These are phyloP conservation scores for Trachelipus rathkii DNA, from an alignment of 1,140 invertebrate species.

Conservation along the genomic window DNA sequence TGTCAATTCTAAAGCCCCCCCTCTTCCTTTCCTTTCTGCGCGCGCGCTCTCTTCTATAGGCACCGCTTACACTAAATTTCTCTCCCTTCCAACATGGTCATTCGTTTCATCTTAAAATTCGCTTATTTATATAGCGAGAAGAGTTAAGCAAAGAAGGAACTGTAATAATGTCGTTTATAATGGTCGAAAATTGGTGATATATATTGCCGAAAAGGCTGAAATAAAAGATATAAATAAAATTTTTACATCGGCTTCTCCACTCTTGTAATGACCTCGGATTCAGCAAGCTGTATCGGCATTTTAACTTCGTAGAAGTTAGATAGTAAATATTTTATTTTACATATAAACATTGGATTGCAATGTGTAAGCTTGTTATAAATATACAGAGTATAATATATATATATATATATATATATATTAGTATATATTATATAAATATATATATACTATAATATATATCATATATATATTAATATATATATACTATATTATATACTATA, in stretches of 20 bases:
- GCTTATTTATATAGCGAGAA: background rate
- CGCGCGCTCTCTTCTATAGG: background rate
- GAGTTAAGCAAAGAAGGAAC: background rate
- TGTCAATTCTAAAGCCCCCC: background rate
- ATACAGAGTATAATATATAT: conserved; percentile 1
- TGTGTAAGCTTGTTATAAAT: background rate
- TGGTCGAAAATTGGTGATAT: background rate
- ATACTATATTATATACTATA: conserved; percentile 15
- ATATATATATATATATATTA: background rate
- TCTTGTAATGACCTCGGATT: background rate
- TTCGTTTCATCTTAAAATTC: background rate
- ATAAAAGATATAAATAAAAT: conserved; percentile 10
- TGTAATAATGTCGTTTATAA: background rate
- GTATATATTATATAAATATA: conserved; percentile 3
- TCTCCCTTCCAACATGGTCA: too few relatives aligned
- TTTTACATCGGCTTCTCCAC: background rate
- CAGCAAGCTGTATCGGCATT: background rate
- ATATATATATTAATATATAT: too few relatives aligned
- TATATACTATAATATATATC: conserved; percentile 11
- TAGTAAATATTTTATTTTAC: background rate
- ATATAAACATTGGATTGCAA: conserved; percentile 8
- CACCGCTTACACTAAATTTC: background rate
- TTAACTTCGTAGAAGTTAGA: background rate
- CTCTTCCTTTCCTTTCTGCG: background rate
- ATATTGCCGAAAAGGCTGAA: background rate